Evolutionary conservation across 1,140 invertebrate genomes (phyloP), one percentile per base, ranked within the genome.

Genomic region (Teleogryllus occipitalis): DNA sequence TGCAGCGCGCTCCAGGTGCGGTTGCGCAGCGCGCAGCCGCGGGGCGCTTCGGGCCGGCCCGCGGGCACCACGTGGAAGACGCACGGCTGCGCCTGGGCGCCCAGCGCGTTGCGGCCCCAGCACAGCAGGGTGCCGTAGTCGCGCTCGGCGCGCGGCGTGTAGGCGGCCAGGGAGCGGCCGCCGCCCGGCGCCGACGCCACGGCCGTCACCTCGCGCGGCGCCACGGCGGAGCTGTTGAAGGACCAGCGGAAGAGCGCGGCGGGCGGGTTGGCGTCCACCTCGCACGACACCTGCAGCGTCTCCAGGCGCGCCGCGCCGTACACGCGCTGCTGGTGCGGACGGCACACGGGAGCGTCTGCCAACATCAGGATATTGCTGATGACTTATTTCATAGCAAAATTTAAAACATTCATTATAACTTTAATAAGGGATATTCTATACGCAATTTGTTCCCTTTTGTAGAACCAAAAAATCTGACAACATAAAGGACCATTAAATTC

Each of bases 181-280:
- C 88, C 88, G 76, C 91, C 91, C 77, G 86, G 88, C 80, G 86
- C 86, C 54, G 87, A 90, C 77, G 89, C 87, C 0, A 90, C 88
- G 82, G 93, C 90, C 84, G 93, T 91, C 78, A 92, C 87, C 7
- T 89, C 89, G 80, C 92, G 8, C 4, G 75, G 47, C 75, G 39
- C 27, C 8, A 76, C 91, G 80, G 89, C 90, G 21, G 90, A 85
- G 79, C 88, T 91, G 83, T 93, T 93, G 86, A 94, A 94, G 85
- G 91, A 93, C 93, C 93, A 94, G 73, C 88, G 88, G 84, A 93
- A 94, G 8, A 93, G 87, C 73, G 81, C 83, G 80, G 91, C 90
- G 82, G n/a, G 86, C 7, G 95, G 95, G 87, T 95, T 96, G n/a
- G 94, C 93, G 81, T 95, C 93, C 65, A 97, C 87, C 83, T 96